Conservation (phyloP, 2,888 invertebrate species). For the Acanthoscelides obtectus region DNA sequence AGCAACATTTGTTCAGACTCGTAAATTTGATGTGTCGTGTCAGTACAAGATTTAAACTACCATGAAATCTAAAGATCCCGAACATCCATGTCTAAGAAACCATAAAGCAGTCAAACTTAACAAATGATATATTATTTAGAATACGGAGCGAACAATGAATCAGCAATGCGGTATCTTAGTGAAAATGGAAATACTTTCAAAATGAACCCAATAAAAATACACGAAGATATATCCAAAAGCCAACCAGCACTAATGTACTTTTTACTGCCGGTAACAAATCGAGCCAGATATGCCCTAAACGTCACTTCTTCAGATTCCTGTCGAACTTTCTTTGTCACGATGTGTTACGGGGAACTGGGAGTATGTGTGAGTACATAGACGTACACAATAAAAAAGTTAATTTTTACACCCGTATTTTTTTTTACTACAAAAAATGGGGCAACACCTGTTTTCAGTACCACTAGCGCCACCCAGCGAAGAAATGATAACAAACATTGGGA, state of each 20-base stretch:
- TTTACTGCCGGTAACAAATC: background rate
- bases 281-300: background rate
- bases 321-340: background rate
- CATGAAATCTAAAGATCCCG: no score
- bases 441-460: no score
- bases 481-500: no score
- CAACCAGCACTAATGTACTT: background rate
- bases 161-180: background rate
- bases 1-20: no score
- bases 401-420: background rate
- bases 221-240: background rate
- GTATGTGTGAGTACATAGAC: background rate
- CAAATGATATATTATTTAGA: no score
- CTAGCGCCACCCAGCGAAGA: no score
- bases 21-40: no score
- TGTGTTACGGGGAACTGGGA: background rate
- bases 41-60: no score
- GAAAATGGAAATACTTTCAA: background rate
- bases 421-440: no score
- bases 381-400: background rate
- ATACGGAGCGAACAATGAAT: no score
- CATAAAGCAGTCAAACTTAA: no score
- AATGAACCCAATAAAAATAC: background rate
- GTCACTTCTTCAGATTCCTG: background rate
- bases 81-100: no score